Conservation (phyloP, 2,113 vertebrate genomes). For the Hippolais icterina region DNA sequence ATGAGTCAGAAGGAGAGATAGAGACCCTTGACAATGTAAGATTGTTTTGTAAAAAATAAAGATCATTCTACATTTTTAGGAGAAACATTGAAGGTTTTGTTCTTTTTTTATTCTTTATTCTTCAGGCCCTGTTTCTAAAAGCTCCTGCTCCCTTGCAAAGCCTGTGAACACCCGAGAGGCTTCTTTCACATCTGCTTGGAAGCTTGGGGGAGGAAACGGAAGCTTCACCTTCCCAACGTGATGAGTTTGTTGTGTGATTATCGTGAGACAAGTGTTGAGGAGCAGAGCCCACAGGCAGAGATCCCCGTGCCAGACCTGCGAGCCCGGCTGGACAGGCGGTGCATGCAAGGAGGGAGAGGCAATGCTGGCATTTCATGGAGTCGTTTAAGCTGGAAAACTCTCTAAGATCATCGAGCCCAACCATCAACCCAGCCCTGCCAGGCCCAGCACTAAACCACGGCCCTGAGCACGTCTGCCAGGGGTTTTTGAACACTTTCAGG, state of each 20-base stretch:
- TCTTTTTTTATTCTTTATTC: neutral
- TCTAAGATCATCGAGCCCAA: accelerated
- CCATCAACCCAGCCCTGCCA: neutral
- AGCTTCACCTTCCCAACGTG: neutral
- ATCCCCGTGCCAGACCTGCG: no score
- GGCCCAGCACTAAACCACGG: neutral
- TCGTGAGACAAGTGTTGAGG: neutral
- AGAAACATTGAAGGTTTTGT: slow-evolving; percentile 38
- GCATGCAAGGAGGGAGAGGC: neutral
- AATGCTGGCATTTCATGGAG: accelerated
- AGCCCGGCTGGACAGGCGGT: accelerated
- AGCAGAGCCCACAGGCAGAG: neutral
- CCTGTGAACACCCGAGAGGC: neutral
- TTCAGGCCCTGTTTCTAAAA: neutral
- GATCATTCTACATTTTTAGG: slow-evolving; percentile 53
- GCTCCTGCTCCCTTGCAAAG: neutral
- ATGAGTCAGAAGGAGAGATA: neutral
- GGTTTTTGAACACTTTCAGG: accelerated
- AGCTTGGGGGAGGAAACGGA: neutral
- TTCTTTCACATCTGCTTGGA: neutral
- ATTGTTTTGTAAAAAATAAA: slow-evolving; percentile 73
- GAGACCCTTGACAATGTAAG: neutral
- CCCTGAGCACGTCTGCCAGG: neutral
- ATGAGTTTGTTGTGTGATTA: neutral
- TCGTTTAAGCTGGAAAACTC: neutral